Base-by-base conservation (phyloP, 2,888 invertebrate genomes). In the Ceramica pisi region DNA sequence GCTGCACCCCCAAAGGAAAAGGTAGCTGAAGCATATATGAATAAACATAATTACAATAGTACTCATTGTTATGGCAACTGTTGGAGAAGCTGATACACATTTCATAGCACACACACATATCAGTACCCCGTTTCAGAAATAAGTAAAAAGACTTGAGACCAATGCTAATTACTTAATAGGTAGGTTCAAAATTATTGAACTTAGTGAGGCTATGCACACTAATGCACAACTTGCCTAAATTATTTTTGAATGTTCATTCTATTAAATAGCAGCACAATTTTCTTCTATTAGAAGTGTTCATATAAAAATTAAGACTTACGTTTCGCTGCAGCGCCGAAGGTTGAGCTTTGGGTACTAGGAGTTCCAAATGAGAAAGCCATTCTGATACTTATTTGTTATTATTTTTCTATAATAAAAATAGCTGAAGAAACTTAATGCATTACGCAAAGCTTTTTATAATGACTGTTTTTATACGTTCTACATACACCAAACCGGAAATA, bases 251-350 rank as follows among this genome's bases (percentile, higher is more conserved):
- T 16, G 38, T 12, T 38, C 9, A 8, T 16, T 0, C 23, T 16
- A 0, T 5, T 9, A 26, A 2, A 16, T 26, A 26, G 9, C 31
- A 3, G 31, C 6, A 31, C 31, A 31, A 26, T 26, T 3, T 19
- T 23, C 26, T 2, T 46, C 16, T 26, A 26, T 12, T 26, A 2
- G 8, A 26, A 26, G 53, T 53, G 7, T 1, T 3, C 1, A n/a
- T 8, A 2, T n/a, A 48, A 4, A 55, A 55, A 19, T 10, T 31
- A 44, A 9, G 9, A 26, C 96, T 96, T 92, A 97, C 97, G 96
- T 95, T 97, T 97, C 26, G 96, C 94, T 77, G 96, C 94, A 60
- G 96, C 91, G 21, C 96, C 97, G 75, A 97, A 94, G 46, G 91
- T 90, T 55, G 93, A 85, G 75, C 91, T 90, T 87, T 93, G 94